Evolutionary conservation across 2,797 vertebrate genomes (phyloP).

Genomic region (Poecilia wingei): DNA sequence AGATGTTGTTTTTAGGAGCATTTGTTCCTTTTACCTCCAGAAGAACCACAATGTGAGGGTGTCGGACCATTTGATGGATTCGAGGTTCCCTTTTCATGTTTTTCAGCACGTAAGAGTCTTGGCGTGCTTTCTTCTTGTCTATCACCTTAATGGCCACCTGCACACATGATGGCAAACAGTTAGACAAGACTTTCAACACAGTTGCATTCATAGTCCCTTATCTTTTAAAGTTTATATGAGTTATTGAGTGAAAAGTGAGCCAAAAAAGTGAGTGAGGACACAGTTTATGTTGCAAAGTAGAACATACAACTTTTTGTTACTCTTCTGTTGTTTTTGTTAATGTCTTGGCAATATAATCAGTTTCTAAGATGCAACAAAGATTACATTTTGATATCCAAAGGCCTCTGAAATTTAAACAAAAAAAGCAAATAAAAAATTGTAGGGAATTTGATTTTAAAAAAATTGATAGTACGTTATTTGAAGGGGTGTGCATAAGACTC

Average conservation of each 20-base stretch:
- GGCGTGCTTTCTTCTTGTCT: slow-evolving; percentile 88
- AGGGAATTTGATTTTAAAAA: background rate
- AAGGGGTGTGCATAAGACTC: too few relatives aligned
- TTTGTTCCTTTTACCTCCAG: slow-evolving; percentile 70
- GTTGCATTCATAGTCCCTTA: background rate
- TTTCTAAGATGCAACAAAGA: background rate
- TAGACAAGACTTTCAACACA: background rate
- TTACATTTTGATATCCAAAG: background rate
- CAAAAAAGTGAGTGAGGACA: background rate
- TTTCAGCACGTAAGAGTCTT: slow-evolving; percentile 86
- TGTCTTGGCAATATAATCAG: background rate
- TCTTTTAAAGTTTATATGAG: background rate
- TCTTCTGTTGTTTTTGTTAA: background rate
- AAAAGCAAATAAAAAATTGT: background rate
- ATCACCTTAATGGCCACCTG: slow-evolving; percentile 90
- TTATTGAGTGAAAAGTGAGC: background rate
- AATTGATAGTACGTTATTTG: too few relatives aligned
- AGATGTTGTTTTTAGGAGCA: background rate
- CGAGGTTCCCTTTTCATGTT: slow-evolving; percentile 87
- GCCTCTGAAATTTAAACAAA: background rate
- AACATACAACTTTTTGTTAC: background rate
- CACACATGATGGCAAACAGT: background rate
- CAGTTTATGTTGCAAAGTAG: background rate
- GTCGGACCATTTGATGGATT: slow-evolving; percentile 88
- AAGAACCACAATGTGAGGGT: slow-evolving; percentile 83